Conservation (phyloP, 2,797 vertebrate genomes). For the Darevskia nairensis region DNA sequence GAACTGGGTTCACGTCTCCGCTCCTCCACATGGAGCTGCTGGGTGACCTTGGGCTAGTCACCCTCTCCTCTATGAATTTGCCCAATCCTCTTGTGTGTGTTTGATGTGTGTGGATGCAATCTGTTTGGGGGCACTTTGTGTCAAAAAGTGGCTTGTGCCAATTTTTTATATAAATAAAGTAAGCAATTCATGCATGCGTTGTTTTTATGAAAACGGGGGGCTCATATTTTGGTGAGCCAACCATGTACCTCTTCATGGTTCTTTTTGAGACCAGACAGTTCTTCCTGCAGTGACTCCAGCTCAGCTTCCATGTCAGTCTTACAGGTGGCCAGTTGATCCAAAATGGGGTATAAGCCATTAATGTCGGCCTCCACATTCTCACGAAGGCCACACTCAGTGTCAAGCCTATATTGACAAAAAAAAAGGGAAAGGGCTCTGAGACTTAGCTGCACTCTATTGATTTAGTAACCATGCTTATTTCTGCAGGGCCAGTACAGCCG, state of each 20-base stretch:
- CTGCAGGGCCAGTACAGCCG: not conserved
- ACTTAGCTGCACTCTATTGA: not conserved
- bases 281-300: slow-evolving; percentile 76
- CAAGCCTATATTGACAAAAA: slow-evolving; percentile 60
- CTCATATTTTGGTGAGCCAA: not conserved
- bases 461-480: not conserved
- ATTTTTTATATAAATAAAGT: not conserved
- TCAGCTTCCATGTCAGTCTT: slow-evolving; percentile 72
- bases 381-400: slow-evolving; percentile 70
- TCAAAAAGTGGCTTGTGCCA: no score
- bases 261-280: slow-evolving; percentile 75
- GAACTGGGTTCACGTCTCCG: no score
- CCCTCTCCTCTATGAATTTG: no score
- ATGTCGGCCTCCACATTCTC: slow-evolving; percentile 74
- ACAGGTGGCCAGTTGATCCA: slow-evolving; percentile 75
- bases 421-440: not conserved
- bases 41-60: no score
- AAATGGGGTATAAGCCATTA: slow-evolving; percentile 67
- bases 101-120: no score
- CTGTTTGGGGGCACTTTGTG: not conserved
- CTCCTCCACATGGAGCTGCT: no score
- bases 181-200: not conserved
- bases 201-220: not conserved
- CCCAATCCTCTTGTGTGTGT: no score
- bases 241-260: slow-evolving; percentile 75